phyloP scores from a whole-genome alignment of 2,888 invertebrate genomes.

The Chrysolina oricalcia region DNA sequence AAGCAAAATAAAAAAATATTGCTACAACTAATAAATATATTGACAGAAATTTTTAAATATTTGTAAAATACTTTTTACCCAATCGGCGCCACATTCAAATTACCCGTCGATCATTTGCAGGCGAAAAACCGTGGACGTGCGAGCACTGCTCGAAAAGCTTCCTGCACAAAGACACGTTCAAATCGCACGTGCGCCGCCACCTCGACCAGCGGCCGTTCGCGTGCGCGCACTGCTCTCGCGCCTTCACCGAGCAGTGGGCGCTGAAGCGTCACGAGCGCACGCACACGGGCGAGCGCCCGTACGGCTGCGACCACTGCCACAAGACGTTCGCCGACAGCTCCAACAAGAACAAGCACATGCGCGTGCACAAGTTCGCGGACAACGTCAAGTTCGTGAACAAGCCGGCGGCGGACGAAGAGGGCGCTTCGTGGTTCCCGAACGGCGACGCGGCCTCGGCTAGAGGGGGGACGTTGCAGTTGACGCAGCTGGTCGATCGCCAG shows the following conservation, averaged over 20 bases:
- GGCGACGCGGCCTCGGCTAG: background rate
- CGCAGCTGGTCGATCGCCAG: slow-evolving; percentile 79
- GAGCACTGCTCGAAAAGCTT: slow-evolving; percentile 76
- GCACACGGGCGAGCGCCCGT: slow-evolving; percentile 82
- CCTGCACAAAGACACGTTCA: slow-evolving; percentile 77
- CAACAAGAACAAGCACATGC: slow-evolving; percentile 82
- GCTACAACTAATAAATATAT: too few species aligned
- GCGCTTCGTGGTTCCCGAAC: background rate
- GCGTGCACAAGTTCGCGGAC: slow-evolving; percentile 57
- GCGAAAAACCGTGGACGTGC: slow-evolving; percentile 76
- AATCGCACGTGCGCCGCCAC: slow-evolving; percentile 80
- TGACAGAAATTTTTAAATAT: too few species aligned
- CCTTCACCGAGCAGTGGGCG: slow-evolving; percentile 80
- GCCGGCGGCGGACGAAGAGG: background rate
- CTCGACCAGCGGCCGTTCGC: slow-evolving; percentile 78
- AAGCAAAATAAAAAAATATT: too few species aligned
- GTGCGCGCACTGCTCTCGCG: slow-evolving; percentile 75
- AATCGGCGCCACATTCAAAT: too few species aligned
- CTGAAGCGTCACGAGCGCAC: slow-evolving; percentile 78
- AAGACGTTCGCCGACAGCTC: slow-evolving; percentile 85
- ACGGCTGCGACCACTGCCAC: slow-evolving; percentile 81
- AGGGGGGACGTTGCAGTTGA: slow-evolving; percentile 53
- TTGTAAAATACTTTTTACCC: too few species aligned
- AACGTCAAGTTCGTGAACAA: slow-evolving; percentile 1
- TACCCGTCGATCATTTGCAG: slow-evolving; percentile 37